A percentile compares a stretch with the other conserved stretches of the same genome.
Evolutionary conservation across 2,113 vertebrate species (phyloP).

Genomic region (Stigmatopora nigra): DNA sequence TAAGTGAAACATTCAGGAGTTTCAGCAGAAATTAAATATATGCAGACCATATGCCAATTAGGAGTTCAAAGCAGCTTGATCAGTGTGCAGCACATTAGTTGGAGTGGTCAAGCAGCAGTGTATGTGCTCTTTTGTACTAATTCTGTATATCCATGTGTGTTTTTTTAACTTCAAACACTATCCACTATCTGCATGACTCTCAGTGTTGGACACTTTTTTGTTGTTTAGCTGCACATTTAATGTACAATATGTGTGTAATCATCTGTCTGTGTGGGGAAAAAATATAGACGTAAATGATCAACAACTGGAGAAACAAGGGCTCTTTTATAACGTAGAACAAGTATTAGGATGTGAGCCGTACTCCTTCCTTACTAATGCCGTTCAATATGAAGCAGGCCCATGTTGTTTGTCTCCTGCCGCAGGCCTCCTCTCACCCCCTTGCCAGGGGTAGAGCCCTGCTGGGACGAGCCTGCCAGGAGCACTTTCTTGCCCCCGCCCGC

Average conservation of each 20-base stretch:
- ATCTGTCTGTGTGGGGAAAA: conserved; percentile 49
- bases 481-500: conserved; percentile 75
- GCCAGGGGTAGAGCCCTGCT: conserved; percentile 80
- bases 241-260: conserved; percentile 54
- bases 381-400: conserved; percentile 63
- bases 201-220: conserved; percentile 43
- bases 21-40: conserved; percentile 41
- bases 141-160: conserved; percentile 59
- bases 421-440: conserved; percentile 81
- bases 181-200: conserved; percentile 61
- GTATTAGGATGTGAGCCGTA: conserved; percentile 35
- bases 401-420: conserved; percentile 76
- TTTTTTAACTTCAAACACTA: conserved; percentile 54
- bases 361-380: conserved; percentile 42
- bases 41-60: conserved; percentile 40
- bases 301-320: conserved; percentile 26
- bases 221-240: conserved; percentile 55
- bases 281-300: conserved; percentile 47
- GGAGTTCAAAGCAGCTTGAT: conserved; percentile 38
- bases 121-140: conserved; percentile 47
- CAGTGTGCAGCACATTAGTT: conserved; percentile 56
- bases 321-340: conserved; percentile 38
- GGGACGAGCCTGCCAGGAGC: conserved; percentile 77
- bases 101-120: conserved; percentile 52
- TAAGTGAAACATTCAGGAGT: conserved; percentile 7